phyloP scores from a whole-genome alignment of 2,797 vertebrate species.

The Sphenopsis melanotis region DNA sequence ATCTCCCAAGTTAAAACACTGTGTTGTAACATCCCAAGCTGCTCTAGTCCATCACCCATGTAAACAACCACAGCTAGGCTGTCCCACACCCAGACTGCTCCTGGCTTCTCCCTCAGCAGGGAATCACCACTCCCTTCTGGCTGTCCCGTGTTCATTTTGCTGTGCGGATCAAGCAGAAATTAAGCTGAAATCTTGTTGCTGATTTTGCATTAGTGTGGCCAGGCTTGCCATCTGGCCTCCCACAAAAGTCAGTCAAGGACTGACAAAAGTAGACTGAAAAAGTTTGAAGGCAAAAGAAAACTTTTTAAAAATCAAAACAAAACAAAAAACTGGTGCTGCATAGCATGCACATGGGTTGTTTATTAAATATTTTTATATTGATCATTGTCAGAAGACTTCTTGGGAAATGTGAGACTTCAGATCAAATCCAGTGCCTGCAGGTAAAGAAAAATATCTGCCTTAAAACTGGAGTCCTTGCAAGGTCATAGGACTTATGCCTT shows the following conservation, averaged over 20 bases:
- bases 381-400: background rate
- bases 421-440: background rate
- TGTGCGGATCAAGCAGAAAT: background rate
- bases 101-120: background rate
- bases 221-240: background rate
- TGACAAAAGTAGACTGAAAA: background rate
- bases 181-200: background rate
- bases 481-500: background rate
- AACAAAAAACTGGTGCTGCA: background rate
- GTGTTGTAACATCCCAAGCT: background rate
- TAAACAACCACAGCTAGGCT: background rate
- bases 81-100: background rate
- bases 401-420: background rate
- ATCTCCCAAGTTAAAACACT: background rate
- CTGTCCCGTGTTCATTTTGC: background rate
- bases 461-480: background rate
- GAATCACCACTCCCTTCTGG: background rate
- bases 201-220: background rate
- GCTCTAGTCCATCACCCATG: background rate
- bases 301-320: background rate
- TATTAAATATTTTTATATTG: background rate
- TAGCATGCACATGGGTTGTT: rapidly evolving
- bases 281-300: background rate
- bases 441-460: background rate
- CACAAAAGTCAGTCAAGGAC: background rate